Evolutionary conservation across 2,888 invertebrate genomes (phyloP), one percentile per base, ranked within the genome.

Genomic region (Brachyptera risi): DNA sequence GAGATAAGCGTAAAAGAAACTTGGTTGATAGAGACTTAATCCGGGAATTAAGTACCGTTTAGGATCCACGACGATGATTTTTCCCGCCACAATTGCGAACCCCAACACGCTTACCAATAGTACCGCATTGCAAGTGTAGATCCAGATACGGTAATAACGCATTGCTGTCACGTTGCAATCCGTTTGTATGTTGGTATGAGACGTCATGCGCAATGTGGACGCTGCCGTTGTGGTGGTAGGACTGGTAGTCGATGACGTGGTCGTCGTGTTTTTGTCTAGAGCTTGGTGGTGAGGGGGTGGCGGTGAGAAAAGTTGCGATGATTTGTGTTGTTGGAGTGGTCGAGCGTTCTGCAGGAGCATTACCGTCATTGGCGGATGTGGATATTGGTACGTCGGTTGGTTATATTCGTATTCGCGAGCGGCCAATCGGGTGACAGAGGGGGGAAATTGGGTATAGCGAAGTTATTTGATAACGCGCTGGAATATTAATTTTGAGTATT

Each of bases 101-200:
- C 88, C 88, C 68, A 91, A 78, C 73, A 90, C 89, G 74, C 88
- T 89, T 71, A 90, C 84, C 76, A 92, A 80, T 76, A 92, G 82
- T 72, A 90, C 91, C 78, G 88, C 86, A 81, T 92, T 92, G 85
- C 91, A 92, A 76, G 90, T 88, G 83, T 92, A 92, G 76, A 92
- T 92, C 92, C 92, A 92, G 77, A 92, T 86, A 79, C 91, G 87
- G 79, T 90, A 90, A 81, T 90, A 90, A 83, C 88, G 82, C 84
- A 83, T 84, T 73, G 82, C 79, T 79, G 66, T 68, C 56, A 42
- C 57, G 58, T 62, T 57, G 56, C 57, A 56, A 21, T 17, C 21
- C 37, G 51, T 24, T 26, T 50, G 19, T 47, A 44, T n/a, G n/a
- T n/a, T n/a, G n/a, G n/a, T n/a, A n/a, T n/a, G n/a, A n/a, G n/a